phyloP scores from a whole-genome alignment of 2,797 vertebrate species.

The Psittacula echo region DNA sequence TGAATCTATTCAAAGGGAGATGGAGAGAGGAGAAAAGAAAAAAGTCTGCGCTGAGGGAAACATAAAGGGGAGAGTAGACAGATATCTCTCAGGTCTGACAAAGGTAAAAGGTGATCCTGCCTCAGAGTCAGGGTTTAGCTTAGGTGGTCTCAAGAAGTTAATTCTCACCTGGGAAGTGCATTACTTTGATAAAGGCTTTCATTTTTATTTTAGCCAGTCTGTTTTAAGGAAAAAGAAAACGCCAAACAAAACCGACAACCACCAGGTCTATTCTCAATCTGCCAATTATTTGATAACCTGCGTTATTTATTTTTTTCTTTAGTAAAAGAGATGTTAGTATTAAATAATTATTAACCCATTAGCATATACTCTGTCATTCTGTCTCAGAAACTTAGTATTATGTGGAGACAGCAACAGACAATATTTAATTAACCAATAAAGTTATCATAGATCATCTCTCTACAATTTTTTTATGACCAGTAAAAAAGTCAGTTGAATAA shows the following conservation, averaged over 20 bases:
- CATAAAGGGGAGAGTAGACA: not conserved
- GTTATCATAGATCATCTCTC: not conserved
- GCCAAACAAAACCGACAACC: not conserved
- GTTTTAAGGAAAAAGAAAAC: not conserved
- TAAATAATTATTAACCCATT: not conserved
- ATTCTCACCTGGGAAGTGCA: not conserved
- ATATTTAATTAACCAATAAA: not conserved
- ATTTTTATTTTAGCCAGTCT: not conserved
- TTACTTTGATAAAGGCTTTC: not conserved
- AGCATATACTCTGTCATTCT: not conserved
- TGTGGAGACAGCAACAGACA: not conserved
- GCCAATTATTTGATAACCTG: not conserved
- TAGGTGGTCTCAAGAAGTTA: not conserved
- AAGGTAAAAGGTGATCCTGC: not conserved
- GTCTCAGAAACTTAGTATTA: not conserved
- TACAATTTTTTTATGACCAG: not conserved
- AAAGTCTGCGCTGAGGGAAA: not conserved
- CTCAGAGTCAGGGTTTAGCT: not conserved
- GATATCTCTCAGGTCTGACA: not conserved
- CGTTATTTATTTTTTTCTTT: not conserved
- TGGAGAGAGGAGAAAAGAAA: not conserved
- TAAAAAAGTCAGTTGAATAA: not conserved
- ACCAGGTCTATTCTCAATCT: not conserved
- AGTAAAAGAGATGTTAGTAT: not conserved
- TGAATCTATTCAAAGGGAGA: not conserved